These are phyloP conservation scores for Meliscaeva auricollis DNA, from an alignment of 2,888 invertebrate genomes.

Conservation along the genomic window DNA sequence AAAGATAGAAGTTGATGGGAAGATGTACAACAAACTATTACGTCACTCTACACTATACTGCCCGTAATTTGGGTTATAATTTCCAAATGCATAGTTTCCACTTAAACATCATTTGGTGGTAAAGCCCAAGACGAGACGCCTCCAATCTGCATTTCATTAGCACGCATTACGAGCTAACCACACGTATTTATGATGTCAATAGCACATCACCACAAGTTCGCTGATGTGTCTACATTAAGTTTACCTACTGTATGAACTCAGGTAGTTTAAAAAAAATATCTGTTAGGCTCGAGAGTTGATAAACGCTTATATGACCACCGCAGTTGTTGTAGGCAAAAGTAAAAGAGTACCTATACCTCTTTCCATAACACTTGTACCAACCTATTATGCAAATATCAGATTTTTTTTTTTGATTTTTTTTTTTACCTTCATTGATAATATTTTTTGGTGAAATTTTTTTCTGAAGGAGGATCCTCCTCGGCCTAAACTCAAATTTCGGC, in stretches of 20 bases:
- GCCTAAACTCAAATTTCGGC: constrained; percentile 2
- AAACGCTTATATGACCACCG: constrained; percentile 65
- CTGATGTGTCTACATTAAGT: background rate
- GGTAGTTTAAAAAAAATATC: constrained; percentile 44
- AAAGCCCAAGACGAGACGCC: constrained; percentile 32
- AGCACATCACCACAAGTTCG: constrained; percentile 52
- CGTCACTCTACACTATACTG: constrained; percentile 5
- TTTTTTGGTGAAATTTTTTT: constrained; percentile 25
- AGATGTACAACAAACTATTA: constrained; percentile 6
- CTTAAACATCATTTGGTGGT: constrained; percentile 11
- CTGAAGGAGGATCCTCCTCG: background rate
- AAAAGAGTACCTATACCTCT: constrained; percentile 44
- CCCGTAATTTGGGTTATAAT: constrained; percentile 10
- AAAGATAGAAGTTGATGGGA: background rate
- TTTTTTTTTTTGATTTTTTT: too few species aligned
- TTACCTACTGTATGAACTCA: background rate
- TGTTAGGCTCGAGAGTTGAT: constrained; percentile 22
- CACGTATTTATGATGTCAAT: constrained; percentile 62
- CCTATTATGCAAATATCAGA: constrained; percentile 36
- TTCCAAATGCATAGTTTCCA: constrained; percentile 27
- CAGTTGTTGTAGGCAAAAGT: constrained; percentile 22
- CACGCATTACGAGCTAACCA: constrained; percentile 48
- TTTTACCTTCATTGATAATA: background rate
- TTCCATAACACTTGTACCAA: constrained; percentile 41
- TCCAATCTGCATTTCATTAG: constrained; percentile 69